These are phyloP conservation scores for Coreoperca whiteheadi DNA, from an alignment of 2,113 vertebrate species.

Conservation along the genomic window DNA sequence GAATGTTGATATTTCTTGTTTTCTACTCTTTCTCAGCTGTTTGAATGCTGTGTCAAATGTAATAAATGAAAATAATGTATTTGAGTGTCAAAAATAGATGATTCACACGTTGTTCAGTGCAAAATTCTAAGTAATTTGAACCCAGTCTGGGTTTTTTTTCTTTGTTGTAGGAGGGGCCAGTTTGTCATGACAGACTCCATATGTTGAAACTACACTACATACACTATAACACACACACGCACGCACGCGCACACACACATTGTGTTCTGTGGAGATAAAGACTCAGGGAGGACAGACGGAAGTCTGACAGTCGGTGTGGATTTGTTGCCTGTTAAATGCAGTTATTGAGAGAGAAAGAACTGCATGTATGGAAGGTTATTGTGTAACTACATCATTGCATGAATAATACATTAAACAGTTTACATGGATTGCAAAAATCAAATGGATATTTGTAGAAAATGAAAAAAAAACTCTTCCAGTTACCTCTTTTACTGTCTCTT, in stretches of 20 bases:
- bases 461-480: too few species aligned
- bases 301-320: conserved; percentile 16
- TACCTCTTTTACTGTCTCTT: background rate
- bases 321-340: background rate
- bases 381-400: background rate
- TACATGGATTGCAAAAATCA: background rate
- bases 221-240: background rate
- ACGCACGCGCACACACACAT: background rate
- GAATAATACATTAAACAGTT: background rate
- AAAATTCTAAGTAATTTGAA: background rate
- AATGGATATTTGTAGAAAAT: too few species aligned
- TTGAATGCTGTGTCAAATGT: background rate
- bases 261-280: conserved; percentile 29
- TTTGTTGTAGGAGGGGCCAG: conserved; percentile 18
- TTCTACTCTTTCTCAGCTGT: background rate
- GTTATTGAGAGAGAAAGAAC: conserved; percentile 1
- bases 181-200: conserved; percentile 47
- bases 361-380: background rate
- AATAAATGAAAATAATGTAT: background rate
- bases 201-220: conserved; percentile 20
- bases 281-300: conserved; percentile 28
- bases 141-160: background rate
- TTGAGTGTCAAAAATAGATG: background rate
- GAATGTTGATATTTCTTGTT: background rate
- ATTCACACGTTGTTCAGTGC: background rate